A percentile compares a stretch with the other conserved stretches of the same genome.
phyloP scores from a whole-genome alignment of 1,140 invertebrate species.

The Rhizoglyphus robini region DNA sequence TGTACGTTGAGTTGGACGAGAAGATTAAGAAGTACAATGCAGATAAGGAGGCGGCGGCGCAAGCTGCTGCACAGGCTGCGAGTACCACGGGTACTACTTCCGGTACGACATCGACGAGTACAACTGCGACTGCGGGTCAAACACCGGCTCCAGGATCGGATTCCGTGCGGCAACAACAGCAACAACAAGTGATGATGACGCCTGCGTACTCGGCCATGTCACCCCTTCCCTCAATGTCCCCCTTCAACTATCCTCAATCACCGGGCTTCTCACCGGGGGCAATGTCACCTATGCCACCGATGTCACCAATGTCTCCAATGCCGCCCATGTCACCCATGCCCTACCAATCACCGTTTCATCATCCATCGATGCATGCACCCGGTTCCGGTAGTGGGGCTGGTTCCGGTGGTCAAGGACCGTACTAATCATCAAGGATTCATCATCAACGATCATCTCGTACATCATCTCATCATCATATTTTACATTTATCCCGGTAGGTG shows the following conservation, averaged over 20 bases:
- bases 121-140: not conserved
- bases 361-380: not conserved
- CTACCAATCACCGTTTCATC: constrained; percentile 12
- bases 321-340: not conserved
- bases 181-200: not conserved
- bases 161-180: not conserved
- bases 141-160: not conserved
- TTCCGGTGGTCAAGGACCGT: too few species aligned
- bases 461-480: not conserved
- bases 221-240: not conserved
- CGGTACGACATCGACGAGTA: not conserved
- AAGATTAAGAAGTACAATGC: not conserved
- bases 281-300: not conserved
- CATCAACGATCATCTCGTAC: not conserved
- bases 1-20: not conserved
- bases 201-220: not conserved
- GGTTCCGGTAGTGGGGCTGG: not conserved
- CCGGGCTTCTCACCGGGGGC: not conserved
- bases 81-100: not conserved
- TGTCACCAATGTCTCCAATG: not conserved
- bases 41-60: not conserved
- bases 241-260: not conserved
- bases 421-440: too few species aligned
- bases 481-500: not conserved
- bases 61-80: not conserved